Evolutionary conservation across 2,113 vertebrate genomes (phyloP).

Genomic region (Hemibagrus wyckioides): DNA sequence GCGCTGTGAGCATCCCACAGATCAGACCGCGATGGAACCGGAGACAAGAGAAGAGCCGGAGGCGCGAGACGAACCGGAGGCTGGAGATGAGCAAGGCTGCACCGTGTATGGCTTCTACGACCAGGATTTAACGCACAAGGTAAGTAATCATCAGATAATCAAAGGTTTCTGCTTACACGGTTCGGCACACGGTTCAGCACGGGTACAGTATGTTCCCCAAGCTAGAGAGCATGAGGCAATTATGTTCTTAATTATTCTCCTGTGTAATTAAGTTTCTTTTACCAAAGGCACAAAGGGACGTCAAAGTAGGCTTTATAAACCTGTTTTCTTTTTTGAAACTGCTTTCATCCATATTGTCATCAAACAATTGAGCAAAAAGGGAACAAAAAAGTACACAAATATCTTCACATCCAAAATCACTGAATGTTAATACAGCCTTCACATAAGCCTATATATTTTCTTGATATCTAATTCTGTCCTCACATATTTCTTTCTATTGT

Average conservation of each 20-base stretch:
- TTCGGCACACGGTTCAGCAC: not conserved
- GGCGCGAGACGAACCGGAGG: not conserved
- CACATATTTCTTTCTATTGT: not conserved
- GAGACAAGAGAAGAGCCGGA: conserved; percentile 11
- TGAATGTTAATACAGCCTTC: not conserved
- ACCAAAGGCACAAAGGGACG: not conserved
- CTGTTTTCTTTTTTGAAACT: not conserved
- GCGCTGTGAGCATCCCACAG: not conserved
- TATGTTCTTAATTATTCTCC: not conserved
- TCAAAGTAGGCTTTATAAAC: not conserved
- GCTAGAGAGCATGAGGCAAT: not conserved
- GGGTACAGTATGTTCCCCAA: not conserved
- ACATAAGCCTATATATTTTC: not conserved
- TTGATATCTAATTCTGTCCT: not conserved
- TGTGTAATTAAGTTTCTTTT: not conserved
- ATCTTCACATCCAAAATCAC: not conserved
- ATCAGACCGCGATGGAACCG: conserved; percentile 24
- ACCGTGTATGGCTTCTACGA: conserved; percentile 41
- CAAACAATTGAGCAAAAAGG: too few relatives aligned
- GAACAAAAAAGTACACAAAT: not conserved
- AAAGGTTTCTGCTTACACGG: too few relatives aligned
- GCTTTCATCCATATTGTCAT: not conserved
- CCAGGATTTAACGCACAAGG: conserved; percentile 54
- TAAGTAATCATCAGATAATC: conserved; percentile 3
- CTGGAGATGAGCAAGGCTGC: conserved; percentile 23